Evolutionary conservation across 2,888 invertebrate genomes (phyloP).

Genomic region (Plagiodera versicolora): DNA sequence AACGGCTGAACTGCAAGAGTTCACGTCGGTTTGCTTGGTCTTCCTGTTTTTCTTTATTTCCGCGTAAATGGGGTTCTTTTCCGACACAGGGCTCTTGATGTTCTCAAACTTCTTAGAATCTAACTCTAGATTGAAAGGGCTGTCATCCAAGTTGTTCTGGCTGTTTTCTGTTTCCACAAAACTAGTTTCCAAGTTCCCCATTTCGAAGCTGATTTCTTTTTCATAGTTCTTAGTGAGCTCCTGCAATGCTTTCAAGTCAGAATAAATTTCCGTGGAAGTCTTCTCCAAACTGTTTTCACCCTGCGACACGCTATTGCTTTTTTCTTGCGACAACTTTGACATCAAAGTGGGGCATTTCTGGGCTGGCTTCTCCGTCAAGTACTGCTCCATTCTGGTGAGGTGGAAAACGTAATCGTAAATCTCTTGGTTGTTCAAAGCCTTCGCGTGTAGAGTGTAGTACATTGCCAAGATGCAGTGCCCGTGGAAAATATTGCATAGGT

Average conservation of each 20-base stretch:
- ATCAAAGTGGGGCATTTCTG: constrained; percentile 53
- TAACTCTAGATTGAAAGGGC: constrained; percentile 35
- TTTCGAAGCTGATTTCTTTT: constrained; percentile 42
- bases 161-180: constrained; percentile 48
- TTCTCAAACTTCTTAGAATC: constrained; percentile 39
- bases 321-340: constrained; percentile 47
- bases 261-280: constrained; percentile 50
- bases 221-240: constrained; percentile 46
- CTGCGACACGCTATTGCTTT: constrained; percentile 35
- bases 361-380: constrained; percentile 54
- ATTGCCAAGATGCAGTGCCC: constrained; percentile 89
- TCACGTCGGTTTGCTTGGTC: constrained; percentile 9
- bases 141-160: constrained; percentile 43
- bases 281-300: constrained; percentile 47
- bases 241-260: constrained; percentile 50
- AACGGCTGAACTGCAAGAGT: background rate
- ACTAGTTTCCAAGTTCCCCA: constrained; percentile 44
- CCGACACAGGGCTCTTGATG: constrained; percentile 43
- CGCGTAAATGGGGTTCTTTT: constrained; percentile 48
- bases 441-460: constrained; percentile 74
- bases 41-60: constrained; percentile 48
- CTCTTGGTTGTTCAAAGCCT: constrained; percentile 69
- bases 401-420: constrained; percentile 75
- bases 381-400: constrained; percentile 68
- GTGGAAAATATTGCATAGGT: constrained; percentile 82